phyloP scores from a whole-genome alignment of 2,888 invertebrate species.

The Latrodectus elegans region DNA sequence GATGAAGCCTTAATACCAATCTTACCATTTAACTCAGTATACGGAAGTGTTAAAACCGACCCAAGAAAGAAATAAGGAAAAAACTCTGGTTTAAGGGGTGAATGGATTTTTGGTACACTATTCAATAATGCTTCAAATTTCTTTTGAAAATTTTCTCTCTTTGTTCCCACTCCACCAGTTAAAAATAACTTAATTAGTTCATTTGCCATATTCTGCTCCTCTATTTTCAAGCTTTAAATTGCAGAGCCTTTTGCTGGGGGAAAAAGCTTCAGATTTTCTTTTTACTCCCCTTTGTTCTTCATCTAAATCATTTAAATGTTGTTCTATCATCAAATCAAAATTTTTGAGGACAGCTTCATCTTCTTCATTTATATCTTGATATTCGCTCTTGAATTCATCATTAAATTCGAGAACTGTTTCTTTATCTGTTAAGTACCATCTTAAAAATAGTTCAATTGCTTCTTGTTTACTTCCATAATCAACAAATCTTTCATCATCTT shows the following conservation, averaged over 20 bases:
- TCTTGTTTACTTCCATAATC: slow-evolving; percentile 38
- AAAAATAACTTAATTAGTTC: neutral
- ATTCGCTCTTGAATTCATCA: neutral
- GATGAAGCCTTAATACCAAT: slow-evolving; percentile 4
- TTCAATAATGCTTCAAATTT: neutral
- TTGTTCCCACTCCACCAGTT: neutral
- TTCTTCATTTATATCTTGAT: neutral
- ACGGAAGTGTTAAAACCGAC: neutral
- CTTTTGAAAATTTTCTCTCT: neutral
- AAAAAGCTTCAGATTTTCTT: slow-evolving; percentile 33
- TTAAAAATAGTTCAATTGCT: slow-evolving; percentile 39
- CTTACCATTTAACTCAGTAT: neutral
- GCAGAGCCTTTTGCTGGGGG: neutral
- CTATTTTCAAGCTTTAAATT: slow-evolving; percentile 19
- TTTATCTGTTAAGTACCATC: slow-evolving; percentile 39
- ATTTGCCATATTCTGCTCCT: slow-evolving; percentile 13
- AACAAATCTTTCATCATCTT: slow-evolving; percentile 17
- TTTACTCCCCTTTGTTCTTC: slow-evolving; percentile 24
- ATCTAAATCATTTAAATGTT: slow-evolving; percentile 18
- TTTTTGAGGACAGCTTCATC: neutral
- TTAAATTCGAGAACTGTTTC: slow-evolving; percentile 34
- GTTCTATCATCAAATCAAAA: slow-evolving; percentile 28
- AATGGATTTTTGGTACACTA: neutral
- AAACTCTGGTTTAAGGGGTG: slow-evolving; percentile 7
- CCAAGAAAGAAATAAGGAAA: slow-evolving; percentile 13